A percentile compares a stretch with the other conserved stretches of the same genome.
Evolutionary conservation across 2,797 vertebrate species (phyloP).

Genomic region (Semotilus atromaculatus): DNA sequence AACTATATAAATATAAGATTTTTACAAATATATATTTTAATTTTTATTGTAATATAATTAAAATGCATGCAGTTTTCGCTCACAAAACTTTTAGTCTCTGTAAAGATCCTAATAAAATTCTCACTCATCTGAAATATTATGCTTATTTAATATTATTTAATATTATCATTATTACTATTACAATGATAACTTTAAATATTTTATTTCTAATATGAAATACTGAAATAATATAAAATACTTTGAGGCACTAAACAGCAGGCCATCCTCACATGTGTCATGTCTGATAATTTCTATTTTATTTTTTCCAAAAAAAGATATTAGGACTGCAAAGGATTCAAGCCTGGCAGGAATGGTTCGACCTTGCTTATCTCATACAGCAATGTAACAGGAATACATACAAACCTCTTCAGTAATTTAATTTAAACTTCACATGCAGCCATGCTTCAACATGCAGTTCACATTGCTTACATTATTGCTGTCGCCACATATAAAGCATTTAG

Average conservation of each 20-base stretch:
- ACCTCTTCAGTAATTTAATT: background rate
- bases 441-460: background rate
- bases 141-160: background rate
- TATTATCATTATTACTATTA: background rate
- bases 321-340: conserved; percentile 12
- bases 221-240: background rate
- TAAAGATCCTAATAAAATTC: background rate
- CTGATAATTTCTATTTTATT: background rate
- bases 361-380: conserved; percentile 22
- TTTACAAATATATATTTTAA: background rate
- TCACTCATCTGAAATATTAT: background rate
- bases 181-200: background rate
- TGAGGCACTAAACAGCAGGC: background rate
- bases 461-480: background rate
- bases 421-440: background rate
- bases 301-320: background rate
- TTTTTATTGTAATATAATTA: background rate
- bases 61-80: background rate
- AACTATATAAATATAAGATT: background rate
- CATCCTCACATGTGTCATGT: background rate
- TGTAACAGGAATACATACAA: background rate
- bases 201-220: background rate
- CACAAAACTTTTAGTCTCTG: background rate
- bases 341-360: conserved; percentile 9
- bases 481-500: background rate